phyloP scores from a whole-genome alignment of 2,888 invertebrate species.

The Acrocera orbiculus region DNA sequence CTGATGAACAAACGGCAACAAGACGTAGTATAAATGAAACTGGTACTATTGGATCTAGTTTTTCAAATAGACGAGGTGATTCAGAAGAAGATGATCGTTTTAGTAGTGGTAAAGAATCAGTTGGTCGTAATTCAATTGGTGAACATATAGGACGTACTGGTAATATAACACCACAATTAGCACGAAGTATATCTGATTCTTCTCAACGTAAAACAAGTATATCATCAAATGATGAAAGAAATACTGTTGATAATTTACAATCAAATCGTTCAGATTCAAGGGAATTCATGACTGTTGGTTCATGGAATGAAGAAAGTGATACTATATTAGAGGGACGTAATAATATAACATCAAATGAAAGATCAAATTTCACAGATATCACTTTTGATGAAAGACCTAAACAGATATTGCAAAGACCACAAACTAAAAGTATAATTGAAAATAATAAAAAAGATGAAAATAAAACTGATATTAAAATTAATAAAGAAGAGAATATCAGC shows the following conservation, averaged over 20 bases:
- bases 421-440: conserved; percentile 21
- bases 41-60: neutral
- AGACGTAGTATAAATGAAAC: conserved; percentile 1
- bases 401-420: conserved; percentile 27
- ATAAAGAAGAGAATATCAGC: conserved; percentile 9
- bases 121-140: conserved; percentile 12
- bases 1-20: conserved; percentile 10
- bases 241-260: conserved; percentile 14
- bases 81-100: conserved; percentile 18
- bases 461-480: conserved; percentile 6
- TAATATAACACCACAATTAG: conserved; percentile 18
- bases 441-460: conserved; percentile 13
- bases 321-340: conserved; percentile 22
- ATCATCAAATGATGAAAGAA: conserved; percentile 25
- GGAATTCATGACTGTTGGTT: conserved; percentile 11
- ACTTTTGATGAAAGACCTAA: conserved; percentile 27
- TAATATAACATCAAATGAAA: conserved; percentile 23
- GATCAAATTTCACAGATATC: conserved; percentile 8
- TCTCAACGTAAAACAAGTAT: conserved; percentile 31
- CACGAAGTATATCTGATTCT: conserved; percentile 32
- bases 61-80: conserved; percentile 10
- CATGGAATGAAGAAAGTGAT: conserved; percentile 35
- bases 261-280: conserved; percentile 11
- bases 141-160: conserved; percentile 16
- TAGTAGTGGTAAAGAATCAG: conserved; percentile 14